Evolutionary conservation across 2,113 vertebrate species (phyloP), one percentile per base, ranked within the genome.

Genomic region (Lagopus muta): DNA sequence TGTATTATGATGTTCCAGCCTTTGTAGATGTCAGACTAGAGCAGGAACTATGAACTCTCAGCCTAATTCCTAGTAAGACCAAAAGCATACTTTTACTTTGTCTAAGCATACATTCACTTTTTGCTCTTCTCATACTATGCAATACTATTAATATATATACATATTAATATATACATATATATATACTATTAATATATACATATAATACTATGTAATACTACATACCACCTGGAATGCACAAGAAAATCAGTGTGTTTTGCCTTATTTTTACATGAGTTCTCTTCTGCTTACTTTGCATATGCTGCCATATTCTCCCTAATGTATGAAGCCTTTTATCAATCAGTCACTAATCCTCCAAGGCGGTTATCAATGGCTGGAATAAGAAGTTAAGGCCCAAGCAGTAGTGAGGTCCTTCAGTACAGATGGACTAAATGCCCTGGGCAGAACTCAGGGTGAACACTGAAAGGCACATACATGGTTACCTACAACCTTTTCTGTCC

Each of bases 321-420:
- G 40, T 15, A 28, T 66, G 28, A 64, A 70, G 32, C 13, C 4
- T 66, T 66, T 18, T 38, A 24, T 13, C 24, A 58, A 5, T 19
- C 15, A 17, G 12, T 25, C 0, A 0, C 27, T 2, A 2, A 5
- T 40, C 32, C 40, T 45, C 32, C 30, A 71, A 67, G 16, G 21
- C 24, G 45, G 17, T 67, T 34, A 86, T 32, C 24, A 69, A 28
- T 13, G 28, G 19, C 50, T 86, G 67, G 19, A 78, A 32, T 10
- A 55, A 34, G 38, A 76, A 62, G 28, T 21, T 80, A 66, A 88
- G 18, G 45, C 40, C 6, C 6, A 81, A 67, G 40, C 6, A 83
- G 24, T 48, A 80, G 4, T 27, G 40, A 61, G 32, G 27, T 11
- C 17, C 18, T 77, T 21, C 8, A 22, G 18, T 17, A 4, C 47